Percentiles rank a stretch among this genome's conserved stretches.
Evolutionary conservation across 2,888 invertebrate genomes (phyloP).

Genomic region (Euphydryas editha): DNA sequence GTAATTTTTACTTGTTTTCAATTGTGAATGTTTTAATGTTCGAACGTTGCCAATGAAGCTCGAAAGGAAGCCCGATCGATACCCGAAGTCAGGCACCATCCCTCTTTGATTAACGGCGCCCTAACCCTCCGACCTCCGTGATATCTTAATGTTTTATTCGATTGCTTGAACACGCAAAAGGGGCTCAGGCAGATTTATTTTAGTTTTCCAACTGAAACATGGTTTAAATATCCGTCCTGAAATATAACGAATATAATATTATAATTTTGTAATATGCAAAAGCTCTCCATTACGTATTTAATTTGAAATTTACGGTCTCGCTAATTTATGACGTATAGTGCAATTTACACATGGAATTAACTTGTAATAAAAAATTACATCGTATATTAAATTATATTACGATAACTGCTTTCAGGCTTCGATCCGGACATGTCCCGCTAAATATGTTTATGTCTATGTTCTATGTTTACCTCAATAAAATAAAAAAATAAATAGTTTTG

Average conservation of each 20-base stretch:
- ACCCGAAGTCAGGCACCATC: constrained; percentile 23
- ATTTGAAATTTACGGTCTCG: too few species aligned
- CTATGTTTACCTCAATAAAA: too few species aligned
- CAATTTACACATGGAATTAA: too few species aligned
- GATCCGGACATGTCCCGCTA: too few species aligned
- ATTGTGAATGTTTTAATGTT: constrained; percentile 5
- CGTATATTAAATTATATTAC: too few species aligned
- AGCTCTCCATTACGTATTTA: not conserved
- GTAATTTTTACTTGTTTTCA: not conserved
- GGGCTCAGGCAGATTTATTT: constrained; percentile 31
- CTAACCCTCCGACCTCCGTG: constrained; percentile 29
- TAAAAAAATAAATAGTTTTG: too few species aligned
- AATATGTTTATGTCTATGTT: too few species aligned
- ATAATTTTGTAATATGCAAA: not conserved
- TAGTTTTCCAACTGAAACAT: constrained; percentile 30
- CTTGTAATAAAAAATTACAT: too few species aligned
- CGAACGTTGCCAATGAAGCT: constrained; percentile 6
- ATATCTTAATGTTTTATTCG: constrained; percentile 40
- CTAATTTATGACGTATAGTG: too few species aligned
- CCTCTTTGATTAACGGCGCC: constrained; percentile 39
- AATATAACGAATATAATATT: not conserved
- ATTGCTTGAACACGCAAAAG: constrained; percentile 34
- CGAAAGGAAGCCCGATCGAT: constrained; percentile 24
- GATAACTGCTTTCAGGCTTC: too few species aligned
- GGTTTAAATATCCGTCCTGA: constrained; percentile 22